A percentile compares a stretch with the other conserved stretches of the same genome.
Conservation (phyloP, 2,113 vertebrate species). For the Riparia riparia region DNA sequence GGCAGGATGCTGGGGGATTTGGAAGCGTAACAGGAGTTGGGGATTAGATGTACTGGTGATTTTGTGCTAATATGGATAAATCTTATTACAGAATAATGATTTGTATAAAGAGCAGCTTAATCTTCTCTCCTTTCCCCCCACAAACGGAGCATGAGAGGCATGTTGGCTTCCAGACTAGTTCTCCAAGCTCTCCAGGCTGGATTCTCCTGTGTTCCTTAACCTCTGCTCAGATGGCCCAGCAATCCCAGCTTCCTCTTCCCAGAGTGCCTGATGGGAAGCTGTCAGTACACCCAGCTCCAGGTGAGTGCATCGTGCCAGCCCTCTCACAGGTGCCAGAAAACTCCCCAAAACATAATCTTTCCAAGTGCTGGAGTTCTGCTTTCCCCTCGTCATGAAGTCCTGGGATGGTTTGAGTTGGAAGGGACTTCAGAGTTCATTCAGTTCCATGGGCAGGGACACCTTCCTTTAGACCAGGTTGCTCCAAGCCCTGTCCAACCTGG, state of each 20-base stretch:
- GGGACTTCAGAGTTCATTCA: not conserved
- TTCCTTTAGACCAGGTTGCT: not conserved
- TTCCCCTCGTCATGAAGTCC: not conserved
- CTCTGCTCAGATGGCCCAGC: constrained; percentile 87
- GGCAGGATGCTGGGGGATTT: not conserved
- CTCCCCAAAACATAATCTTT: not conserved
- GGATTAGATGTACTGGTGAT: constrained; percentile 10
- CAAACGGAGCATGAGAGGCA: not conserved
- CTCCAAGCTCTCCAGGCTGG: not conserved
- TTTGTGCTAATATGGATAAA: constrained; percentile 19
- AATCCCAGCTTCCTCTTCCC: constrained; percentile 91
- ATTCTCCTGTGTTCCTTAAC: constrained; percentile 73
- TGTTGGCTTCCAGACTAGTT: not conserved
- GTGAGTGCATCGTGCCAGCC: constrained; percentile 61
- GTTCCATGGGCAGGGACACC: no score
- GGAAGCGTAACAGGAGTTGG: not conserved
- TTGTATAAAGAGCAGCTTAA: constrained; percentile 7
- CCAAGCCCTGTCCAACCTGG: not conserved
- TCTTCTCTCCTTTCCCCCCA: not conserved
- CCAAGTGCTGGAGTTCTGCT: not conserved
- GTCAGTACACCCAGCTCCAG: constrained; percentile 94
- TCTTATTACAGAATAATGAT: constrained; percentile 18
- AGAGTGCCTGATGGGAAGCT: constrained; percentile 93
- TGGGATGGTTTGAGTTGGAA: not conserved
- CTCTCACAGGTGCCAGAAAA: not conserved